Conservation (phyloP, 2,888 invertebrate genomes). For the Drosophila kambysellisi region DNA sequence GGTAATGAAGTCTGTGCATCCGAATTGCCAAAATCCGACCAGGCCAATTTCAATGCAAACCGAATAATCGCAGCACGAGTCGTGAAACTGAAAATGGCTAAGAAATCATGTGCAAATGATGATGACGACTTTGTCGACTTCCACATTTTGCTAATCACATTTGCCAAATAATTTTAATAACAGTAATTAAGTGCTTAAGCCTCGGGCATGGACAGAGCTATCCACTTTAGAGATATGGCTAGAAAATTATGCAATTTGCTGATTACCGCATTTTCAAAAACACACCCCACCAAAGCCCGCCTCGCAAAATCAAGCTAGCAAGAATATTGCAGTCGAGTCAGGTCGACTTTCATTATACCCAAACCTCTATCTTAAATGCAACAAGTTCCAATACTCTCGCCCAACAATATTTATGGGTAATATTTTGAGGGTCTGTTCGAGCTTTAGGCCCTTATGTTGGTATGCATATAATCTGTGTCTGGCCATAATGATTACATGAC, state of each 20-base stretch:
- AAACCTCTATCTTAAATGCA: neutral
- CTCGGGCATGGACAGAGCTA: constrained; percentile 13
- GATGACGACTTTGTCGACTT: constrained; percentile 20
- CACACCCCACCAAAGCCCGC: neutral
- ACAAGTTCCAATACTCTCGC: neutral
- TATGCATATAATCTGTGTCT: neutral
- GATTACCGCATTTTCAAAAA: constrained; percentile 36
- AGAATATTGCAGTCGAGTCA: constrained; percentile 3
- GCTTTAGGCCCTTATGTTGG: neutral
- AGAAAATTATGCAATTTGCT: constrained; percentile 30
- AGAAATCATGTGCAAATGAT: constrained; percentile 22
- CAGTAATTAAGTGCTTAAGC: constrained; percentile 54
- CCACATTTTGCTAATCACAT: constrained; percentile 41
- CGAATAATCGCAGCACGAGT: neutral
- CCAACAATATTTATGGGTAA: neutral
- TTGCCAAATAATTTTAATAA: constrained; percentile 59
- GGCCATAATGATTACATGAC: constrained; percentile 30
- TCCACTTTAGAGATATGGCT: neutral
- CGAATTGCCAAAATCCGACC: constrained; percentile 36
- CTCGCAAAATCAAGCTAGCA: neutral
- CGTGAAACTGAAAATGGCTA: constrained; percentile 14
- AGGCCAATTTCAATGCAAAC: constrained; percentile 4
- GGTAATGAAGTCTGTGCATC: constrained; percentile 34
- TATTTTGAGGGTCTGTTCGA: neutral
- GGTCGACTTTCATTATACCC: constrained; percentile 1